Evolutionary conservation across 2,797 vertebrate genomes (phyloP), one percentile per base, ranked within the genome.

Genomic region (Neostethus bicornis): DNA sequence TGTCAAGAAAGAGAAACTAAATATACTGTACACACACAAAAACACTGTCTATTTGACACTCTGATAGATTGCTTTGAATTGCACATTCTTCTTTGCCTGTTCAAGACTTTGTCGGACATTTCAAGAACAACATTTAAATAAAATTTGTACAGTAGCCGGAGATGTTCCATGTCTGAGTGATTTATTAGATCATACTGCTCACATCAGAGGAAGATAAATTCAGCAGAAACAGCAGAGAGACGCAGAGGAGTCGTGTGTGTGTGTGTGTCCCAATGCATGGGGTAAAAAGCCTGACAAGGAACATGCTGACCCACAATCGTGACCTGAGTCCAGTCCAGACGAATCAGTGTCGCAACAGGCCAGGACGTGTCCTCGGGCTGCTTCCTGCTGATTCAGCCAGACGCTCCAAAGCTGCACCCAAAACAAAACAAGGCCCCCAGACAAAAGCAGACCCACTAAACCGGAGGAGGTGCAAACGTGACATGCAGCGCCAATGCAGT

Each of bases 101-200:
- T 48, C 38, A 48, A 2, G 5, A 37, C 52, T 62, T 52, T 42
- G 10, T 32, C 2, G 12, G 64, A 52, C 54, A 53, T 55, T 68
- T 78, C 65, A 77, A 71, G 65, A 74, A 53, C 66, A 75, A 41
- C 13, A 82, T 87, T 88, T 89, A 76, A 86, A 85, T 85, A 70
- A 24, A 73, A 43, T 26, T 75, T 64, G 54, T 58, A 51, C 57
- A 25, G 45, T 48, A 29, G 61, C 49, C 12, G 16, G 29, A 42
- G 41, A 71, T 8, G 12, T 35, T 17, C 5, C 8, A 26, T 14
- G 17, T 59, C 16, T 4, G n/a, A 31, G 42, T 50, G 70, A 70
- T 67, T 64, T 61, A 57, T 38, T 44, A 4, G 17, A 29, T 67
- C 0, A 10, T 4, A 29, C 44, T 16, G 10, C 4, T 29, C 12